phyloP scores from a whole-genome alignment of 2,113 vertebrate genomes.

The Chiloscyllium plagiosum region DNA sequence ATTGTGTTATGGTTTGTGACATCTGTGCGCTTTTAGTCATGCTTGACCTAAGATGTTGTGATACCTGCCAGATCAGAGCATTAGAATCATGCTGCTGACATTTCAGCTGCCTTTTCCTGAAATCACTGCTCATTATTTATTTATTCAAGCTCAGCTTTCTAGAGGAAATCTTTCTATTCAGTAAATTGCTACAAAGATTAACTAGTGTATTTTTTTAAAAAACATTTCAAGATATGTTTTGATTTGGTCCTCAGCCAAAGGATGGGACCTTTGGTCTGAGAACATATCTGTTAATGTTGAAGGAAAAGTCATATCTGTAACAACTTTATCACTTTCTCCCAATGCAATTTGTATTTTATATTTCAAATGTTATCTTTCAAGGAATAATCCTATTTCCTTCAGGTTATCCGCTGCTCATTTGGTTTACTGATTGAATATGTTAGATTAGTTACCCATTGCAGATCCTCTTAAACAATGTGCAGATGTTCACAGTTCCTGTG shows the following conservation, averaged over 20 bases:
- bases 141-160: constrained; percentile 7
- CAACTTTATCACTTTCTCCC: neutral
- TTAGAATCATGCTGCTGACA: constrained; percentile 27
- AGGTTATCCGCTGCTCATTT: neutral
- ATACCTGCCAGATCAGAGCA: constrained; percentile 10
- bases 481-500: neutral
- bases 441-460: neutral
- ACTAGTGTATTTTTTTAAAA: neutral
- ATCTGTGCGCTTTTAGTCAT: neutral
- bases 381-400: neutral
- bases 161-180: neutral
- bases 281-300: neutral
- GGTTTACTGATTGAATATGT: neutral
- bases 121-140: constrained; percentile 32
- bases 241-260: neutral
- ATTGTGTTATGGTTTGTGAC: constrained; percentile 19
- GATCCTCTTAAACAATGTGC: neutral
- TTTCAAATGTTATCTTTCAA: neutral
- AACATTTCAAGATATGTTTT: neutral
- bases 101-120: constrained; percentile 18
- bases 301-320: neutral
- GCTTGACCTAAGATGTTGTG: constrained; percentile 32
- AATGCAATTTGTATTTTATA: neutral
- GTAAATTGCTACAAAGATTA: constrained; percentile 1
- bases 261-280: neutral